These are phyloP conservation scores for Apomyelois bistriatella DNA, from an alignment of 2,888 invertebrate genomes.

Conservation along the genomic window DNA sequence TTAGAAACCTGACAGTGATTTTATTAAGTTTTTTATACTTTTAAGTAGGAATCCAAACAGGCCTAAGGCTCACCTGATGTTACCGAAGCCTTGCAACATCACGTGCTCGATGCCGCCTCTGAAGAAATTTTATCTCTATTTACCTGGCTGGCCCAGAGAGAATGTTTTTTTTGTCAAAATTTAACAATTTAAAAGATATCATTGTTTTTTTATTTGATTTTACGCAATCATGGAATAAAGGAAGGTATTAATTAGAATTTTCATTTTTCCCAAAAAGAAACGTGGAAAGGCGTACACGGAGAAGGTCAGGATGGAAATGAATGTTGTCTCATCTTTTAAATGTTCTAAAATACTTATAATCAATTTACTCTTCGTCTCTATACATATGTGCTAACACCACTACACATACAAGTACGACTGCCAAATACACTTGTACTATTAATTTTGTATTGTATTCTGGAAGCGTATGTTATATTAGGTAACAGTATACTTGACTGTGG, in stretches of 20 bases:
- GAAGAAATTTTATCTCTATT: too few relatives aligned
- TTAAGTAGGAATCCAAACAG: too few relatives aligned
- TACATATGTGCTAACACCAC: constrained; percentile 62
- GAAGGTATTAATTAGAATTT: constrained; percentile 39
- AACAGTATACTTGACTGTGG: too few relatives aligned
- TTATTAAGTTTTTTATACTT: too few relatives aligned
- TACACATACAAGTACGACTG: constrained; percentile 29
- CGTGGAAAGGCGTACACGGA: constrained; percentile 88
- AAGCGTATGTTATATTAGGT: constrained; percentile 7
- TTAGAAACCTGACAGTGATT: too few relatives aligned
- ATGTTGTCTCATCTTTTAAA: constrained; percentile 63
- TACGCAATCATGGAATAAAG: neutral
- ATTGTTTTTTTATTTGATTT: neutral
- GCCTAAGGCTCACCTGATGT: too few relatives aligned
- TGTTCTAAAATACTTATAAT: constrained; percentile 62
- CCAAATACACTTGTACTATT: constrained; percentile 13
- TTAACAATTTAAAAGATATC: too few relatives aligned
- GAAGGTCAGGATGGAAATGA: constrained; percentile 85
- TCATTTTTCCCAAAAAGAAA: constrained; percentile 81
- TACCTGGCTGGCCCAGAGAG: too few relatives aligned
- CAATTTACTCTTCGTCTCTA: constrained; percentile 40
- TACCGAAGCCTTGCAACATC: too few relatives aligned
- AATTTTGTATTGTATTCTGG: constrained; percentile 14
- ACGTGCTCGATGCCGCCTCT: too few relatives aligned
- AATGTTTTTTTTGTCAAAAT: too few relatives aligned